Percentiles rank a stretch among this genome's conserved stretches.
These are phyloP conservation scores for Megamerina dolium DNA, from an alignment of 2,888 invertebrate genomes.

Conservation along the genomic window DNA sequence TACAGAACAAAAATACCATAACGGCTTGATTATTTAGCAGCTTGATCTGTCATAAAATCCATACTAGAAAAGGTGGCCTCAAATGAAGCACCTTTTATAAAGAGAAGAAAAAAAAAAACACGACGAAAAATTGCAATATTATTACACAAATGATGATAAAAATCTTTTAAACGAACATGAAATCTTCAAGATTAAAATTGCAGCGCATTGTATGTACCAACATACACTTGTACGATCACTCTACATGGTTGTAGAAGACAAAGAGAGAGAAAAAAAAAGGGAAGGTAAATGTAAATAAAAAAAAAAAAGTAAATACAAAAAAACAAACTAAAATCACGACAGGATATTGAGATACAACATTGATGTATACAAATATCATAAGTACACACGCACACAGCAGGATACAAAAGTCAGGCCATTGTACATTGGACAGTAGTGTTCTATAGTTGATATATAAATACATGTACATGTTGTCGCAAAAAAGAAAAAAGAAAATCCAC, in stretches of 20 bases:
- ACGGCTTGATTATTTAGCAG: too few species aligned
- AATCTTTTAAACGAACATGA: background rate
- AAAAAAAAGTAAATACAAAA: too few species aligned
- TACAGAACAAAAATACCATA: too few species aligned
- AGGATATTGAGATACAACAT: slow-evolving; percentile 2
- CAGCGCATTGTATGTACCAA: slow-evolving; percentile 9
- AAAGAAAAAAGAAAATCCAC: background rate
- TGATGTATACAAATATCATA: background rate
- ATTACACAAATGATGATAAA: slow-evolving; percentile 15
- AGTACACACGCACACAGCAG: slow-evolving; percentile 23
- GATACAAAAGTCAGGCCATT: too few species aligned
- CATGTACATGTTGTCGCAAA: too few species aligned
- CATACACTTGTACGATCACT: too few species aligned
- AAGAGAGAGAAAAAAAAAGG: too few species aligned
- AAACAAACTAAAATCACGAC: slow-evolving; percentile 9
- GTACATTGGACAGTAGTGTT: too few species aligned
- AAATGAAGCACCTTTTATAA: too few species aligned
- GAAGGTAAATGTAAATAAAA: too few species aligned
- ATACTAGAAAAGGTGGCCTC: slow-evolving; percentile 3
- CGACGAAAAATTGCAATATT: slow-evolving; percentile 21
- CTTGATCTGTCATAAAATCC: slow-evolving; percentile 9
- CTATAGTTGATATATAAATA: too few species aligned
- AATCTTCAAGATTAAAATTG: slow-evolving; percentile 8
- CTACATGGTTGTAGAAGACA: too few species aligned
- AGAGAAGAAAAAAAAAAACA: background rate